Conservation (phyloP, 1,140 invertebrate genomes). For the Drosophila prosaltans region DNA sequence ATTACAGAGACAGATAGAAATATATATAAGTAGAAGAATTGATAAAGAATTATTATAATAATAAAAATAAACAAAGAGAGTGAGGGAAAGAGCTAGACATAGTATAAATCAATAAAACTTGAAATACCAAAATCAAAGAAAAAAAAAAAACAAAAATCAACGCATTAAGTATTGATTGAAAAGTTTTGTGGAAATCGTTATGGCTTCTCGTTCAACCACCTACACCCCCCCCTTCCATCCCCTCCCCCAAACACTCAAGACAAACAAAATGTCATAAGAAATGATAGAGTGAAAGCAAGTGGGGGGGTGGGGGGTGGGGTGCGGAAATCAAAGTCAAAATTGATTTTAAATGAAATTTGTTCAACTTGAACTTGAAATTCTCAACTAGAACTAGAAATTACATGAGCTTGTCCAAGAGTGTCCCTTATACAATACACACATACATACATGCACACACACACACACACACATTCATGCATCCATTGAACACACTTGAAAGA, state of each 20-base stretch:
- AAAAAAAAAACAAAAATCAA: slow-evolving; percentile 21
- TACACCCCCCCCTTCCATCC: background rate
- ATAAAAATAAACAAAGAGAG: slow-evolving; percentile 29
- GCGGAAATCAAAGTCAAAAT: background rate
- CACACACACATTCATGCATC: too few species aligned
- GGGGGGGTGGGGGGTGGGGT: too few species aligned
- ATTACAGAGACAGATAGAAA: slow-evolving; percentile 38
- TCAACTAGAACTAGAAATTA: background rate
- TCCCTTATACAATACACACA: too few species aligned
- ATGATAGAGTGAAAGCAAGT: background rate
- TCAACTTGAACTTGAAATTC: slow-evolving; percentile 5
- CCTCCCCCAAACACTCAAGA: background rate
- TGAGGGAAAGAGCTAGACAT: background rate
- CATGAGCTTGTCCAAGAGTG: background rate
- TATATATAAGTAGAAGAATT: slow-evolving; percentile 21
- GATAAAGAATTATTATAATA: slow-evolving; percentile 17
- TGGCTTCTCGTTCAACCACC: slow-evolving; percentile 14
- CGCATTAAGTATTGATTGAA: slow-evolving; percentile 63
- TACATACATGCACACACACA: too few species aligned
- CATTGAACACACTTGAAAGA: too few species aligned
- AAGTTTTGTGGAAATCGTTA: slow-evolving; percentile 49
- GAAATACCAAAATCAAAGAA: background rate
- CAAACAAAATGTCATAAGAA: slow-evolving; percentile 12
- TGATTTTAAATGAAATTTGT: slow-evolving; percentile 12
- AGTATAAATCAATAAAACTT: slow-evolving; percentile 63